Base-by-base conservation (phyloP, 2,888 invertebrate genomes). In the Deilephila elpenor region DNA sequence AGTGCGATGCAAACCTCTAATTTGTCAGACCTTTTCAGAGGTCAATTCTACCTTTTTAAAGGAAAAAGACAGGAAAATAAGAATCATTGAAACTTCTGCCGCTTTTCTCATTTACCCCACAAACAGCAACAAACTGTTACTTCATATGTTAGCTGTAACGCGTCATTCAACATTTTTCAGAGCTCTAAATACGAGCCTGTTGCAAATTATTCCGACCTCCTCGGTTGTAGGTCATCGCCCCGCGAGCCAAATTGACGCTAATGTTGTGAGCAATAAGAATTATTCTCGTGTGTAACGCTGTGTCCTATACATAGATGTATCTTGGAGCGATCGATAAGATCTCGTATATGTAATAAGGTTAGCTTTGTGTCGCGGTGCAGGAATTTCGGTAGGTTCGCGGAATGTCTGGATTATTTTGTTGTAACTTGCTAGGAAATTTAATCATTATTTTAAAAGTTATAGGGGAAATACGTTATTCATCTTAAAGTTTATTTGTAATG, bases 121-220 rank as follows among this genome's bases (percentile, higher is more conserved):
- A 11, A 20, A 59, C 11, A 44, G 44, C 44, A 44, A 44, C 44
- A 25, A 51, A 67, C 44, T 11, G 14, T 44, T 44, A 44, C 44
- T 44, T 44, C 44, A 44, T 44, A 44, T 44, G 14, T 44, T 44
- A 44, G 11, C 44, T 44, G 44, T 14, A 44, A 44, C 7, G 44
- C 67, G 44, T 67, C 44, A 51, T 67, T 67, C 44, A 81, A 83
- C 77, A 75, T 80, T 85, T 82, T 82, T 82, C 81, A 79, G 75
- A 76, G 77, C 77, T 75, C 85, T 78, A 81, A 86, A 82, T 89
- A 79, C 88, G 84, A 81, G 85, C 83, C 87, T 88, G 88, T 82
- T 77, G 85, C 86, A 86, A 88, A 91, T 90, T 89, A 89, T 87
- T 86, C 86, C 86, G 86, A 87, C 88, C 88, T 86, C 82, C 19